These are phyloP conservation scores for Actenoides lindsayi DNA, from an alignment of 2,113 vertebrate genomes.

Conservation along the genomic window DNA sequence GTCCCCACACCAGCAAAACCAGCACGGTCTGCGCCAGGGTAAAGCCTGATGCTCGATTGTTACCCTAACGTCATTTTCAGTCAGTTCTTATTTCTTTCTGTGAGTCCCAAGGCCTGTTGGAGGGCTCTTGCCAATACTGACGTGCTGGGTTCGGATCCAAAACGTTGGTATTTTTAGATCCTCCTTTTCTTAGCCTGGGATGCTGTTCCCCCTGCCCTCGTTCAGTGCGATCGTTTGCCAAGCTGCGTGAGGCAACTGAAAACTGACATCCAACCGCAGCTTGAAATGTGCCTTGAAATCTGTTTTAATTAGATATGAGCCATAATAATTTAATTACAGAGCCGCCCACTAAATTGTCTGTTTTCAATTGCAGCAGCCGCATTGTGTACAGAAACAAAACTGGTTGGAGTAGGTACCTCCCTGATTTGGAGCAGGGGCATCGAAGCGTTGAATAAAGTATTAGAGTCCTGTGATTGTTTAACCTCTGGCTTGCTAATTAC, in stretches of 20 bases:
- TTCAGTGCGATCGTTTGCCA: neutral
- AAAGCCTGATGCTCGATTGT: too few relatives aligned
- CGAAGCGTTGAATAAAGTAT: neutral
- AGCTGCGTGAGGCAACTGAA: conserved; percentile 19
- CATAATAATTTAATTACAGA: conserved; percentile 69
- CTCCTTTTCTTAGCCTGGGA: conserved; percentile 8
- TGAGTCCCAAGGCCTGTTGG: neutral
- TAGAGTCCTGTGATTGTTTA: neutral
- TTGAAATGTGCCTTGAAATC: conserved; percentile 66
- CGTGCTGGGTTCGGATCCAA: neutral
- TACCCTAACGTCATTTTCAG: neutral
- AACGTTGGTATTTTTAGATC: conserved; percentile 25
- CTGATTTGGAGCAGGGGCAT: conserved; percentile 3
- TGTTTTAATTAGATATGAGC: conserved; percentile 64
- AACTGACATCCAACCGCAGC: conserved; percentile 52
- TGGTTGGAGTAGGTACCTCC: neutral
- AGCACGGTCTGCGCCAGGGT: too few relatives aligned
- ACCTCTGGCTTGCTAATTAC: conserved; percentile 19
- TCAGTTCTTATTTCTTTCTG: neutral
- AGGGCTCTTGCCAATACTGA: neutral
- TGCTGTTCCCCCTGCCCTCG: conserved; percentile 6
- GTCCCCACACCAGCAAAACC: neutral
- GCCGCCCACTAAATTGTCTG: conserved; percentile 65
- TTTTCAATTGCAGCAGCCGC: conserved; percentile 40
- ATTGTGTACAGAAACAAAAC: conserved; percentile 37